phyloP scores from a whole-genome alignment of 2,888 invertebrate species.

The Pandemis corylana region DNA sequence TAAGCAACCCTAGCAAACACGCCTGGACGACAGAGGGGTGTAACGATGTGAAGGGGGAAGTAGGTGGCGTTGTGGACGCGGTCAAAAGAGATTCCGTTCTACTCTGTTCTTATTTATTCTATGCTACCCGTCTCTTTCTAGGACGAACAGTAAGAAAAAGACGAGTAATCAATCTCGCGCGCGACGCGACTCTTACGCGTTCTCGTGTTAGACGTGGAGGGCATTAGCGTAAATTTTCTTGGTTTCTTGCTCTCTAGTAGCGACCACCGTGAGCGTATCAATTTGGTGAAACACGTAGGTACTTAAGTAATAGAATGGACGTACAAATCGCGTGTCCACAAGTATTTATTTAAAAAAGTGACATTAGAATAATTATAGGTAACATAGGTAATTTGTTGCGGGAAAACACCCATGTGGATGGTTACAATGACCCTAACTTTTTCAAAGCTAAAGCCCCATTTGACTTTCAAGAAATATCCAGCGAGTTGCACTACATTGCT shows the following conservation, averaged over 20 bases:
- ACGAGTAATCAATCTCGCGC: no score
- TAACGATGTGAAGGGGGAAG: no score
- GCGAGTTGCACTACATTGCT: no score
- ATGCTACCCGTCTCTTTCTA: no score
- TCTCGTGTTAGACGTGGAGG: no score
- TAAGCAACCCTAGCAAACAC: no score
- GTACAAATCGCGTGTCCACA: neutral
- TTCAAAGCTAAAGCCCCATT: neutral
- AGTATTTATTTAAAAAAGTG: neutral
- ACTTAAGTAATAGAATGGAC: neutral
- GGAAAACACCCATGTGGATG: neutral
- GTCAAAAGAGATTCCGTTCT: no score
- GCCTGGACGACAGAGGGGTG: no score
- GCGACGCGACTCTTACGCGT: no score
- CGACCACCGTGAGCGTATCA: slow-evolving; percentile 1
- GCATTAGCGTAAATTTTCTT: slow-evolving; percentile 13
- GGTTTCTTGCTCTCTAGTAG: slow-evolving; percentile 17
- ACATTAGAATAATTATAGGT: neutral
- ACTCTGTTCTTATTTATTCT: no score
- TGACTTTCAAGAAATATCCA: no score
- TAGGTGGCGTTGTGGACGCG: no score
- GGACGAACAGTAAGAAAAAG: neutral
- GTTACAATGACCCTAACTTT: neutral
- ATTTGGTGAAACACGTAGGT: slow-evolving; percentile 1
- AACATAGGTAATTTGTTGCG: neutral